phyloP scores from a whole-genome alignment of 1,140 invertebrate genomes.

The Pseudomyrmex concolor region DNA sequence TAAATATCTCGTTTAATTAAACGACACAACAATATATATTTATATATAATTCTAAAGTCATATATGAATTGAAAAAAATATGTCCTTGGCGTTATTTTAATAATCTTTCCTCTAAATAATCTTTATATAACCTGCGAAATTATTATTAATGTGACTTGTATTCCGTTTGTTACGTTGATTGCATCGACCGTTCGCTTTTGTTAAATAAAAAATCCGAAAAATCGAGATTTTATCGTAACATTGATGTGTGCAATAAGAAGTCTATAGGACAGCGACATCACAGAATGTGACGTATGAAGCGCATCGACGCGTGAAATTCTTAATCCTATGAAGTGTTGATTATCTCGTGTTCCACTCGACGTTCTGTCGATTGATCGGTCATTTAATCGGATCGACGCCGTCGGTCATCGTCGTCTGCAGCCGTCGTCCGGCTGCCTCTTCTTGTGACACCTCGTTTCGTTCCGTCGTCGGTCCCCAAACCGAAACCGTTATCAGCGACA shows the following conservation, averaged over 20 bases:
- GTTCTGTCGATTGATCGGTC: constrained; percentile 35
- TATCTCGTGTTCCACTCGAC: constrained; percentile 32
- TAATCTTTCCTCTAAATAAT: too few species aligned
- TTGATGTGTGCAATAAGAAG: neutral
- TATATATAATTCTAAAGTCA: too few species aligned
- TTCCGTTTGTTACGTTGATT: too few species aligned
- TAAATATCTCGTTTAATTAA: too few species aligned
- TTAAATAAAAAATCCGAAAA: neutral
- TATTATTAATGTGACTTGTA: too few species aligned
- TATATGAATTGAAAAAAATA: too few species aligned
- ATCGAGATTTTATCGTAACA: too few species aligned
- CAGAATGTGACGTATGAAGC: neutral
- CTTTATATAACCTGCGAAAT: too few species aligned
- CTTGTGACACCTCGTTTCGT: constrained; percentile 47
- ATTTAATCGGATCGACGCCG: constrained; percentile 37
- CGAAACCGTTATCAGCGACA: constrained; percentile 68
- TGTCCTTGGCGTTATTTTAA: too few species aligned
- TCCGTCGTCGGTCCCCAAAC: constrained; percentile 43
- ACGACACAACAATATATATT: too few species aligned
- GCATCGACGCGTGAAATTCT: constrained; percentile 16
- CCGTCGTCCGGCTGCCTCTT: constrained; percentile 36
- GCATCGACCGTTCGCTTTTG: neutral
- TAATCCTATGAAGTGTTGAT: constrained; percentile 25
- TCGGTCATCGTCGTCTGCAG: constrained; percentile 47
- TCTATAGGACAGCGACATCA: neutral